Evolutionary conservation across 2,888 invertebrate genomes (phyloP).

Genomic region (Orthonychiurus folsomi): DNA sequence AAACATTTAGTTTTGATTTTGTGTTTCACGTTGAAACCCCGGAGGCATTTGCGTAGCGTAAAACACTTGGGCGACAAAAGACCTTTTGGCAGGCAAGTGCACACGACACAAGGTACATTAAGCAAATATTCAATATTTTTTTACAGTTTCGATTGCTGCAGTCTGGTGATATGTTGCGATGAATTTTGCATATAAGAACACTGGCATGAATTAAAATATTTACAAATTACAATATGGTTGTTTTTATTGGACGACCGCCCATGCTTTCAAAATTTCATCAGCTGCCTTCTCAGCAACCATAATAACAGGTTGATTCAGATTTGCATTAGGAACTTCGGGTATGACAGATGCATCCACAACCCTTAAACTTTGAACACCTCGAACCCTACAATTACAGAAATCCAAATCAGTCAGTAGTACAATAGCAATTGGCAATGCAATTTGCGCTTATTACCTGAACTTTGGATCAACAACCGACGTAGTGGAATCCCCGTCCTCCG

Average conservation of each 20-base stretch:
- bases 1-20: too few relatives aligned
- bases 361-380: neutral
- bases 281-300: neutral
- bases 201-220: too few relatives aligned
- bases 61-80: too few relatives aligned
- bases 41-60: too few relatives aligned
- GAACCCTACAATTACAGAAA: neutral
- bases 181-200: too few relatives aligned
- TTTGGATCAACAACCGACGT: slow-evolving; percentile 3
- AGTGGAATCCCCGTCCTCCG: neutral
- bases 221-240: too few relatives aligned
- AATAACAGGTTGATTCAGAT: neutral
- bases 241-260: too few relatives aligned
- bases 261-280: neutral
- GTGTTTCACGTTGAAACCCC: too few relatives aligned
- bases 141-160: slow-evolving; percentile 3
- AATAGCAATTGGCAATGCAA: slow-evolving; percentile 9
- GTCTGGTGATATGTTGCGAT: neutral
- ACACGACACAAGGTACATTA: too few relatives aligned
- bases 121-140: too few relatives aligned
- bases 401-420: neutral
- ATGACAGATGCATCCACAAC: neutral
- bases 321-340: neutral
- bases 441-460: slow-evolving; percentile 17
- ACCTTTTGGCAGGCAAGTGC: too few relatives aligned